Evolutionary conservation across 2,888 invertebrate species (phyloP).

Genomic region (Dasysyrphus tricinctus): DNA sequence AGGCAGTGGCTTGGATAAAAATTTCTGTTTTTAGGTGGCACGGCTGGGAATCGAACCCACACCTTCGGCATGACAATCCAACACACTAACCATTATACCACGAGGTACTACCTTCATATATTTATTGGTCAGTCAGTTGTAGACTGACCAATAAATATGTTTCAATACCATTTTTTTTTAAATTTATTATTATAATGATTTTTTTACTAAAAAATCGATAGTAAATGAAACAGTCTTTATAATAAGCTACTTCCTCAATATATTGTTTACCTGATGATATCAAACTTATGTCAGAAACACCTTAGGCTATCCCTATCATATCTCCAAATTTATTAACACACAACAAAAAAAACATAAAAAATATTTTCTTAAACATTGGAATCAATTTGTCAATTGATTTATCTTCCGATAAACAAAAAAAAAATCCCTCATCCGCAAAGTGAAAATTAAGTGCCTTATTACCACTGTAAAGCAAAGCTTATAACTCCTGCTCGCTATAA

Average conservation of each 20-base stretch:
- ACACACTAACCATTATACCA: no score
- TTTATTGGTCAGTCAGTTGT: no score
- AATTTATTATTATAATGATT: no score
- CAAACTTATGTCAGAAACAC: background rate
- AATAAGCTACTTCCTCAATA: background rate
- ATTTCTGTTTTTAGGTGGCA: no score
- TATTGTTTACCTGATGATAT: background rate
- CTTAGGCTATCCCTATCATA: slow-evolving; percentile 5
- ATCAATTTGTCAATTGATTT: slow-evolving; percentile 24
- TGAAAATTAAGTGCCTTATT: slow-evolving; percentile 59
- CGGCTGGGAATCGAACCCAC: no score
- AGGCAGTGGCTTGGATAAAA: no score
- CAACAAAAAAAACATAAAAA: background rate
- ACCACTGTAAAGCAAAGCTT: slow-evolving; percentile 34
- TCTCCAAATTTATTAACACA: background rate
- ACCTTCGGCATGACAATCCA: no score
- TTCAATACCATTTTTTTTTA: no score
- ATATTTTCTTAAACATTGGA: background rate
- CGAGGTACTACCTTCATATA: no score
- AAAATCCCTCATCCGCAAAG: slow-evolving; percentile 38
- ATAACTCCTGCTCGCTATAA: slow-evolving; percentile 1
- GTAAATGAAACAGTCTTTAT: no score
- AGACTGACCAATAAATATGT: no score
- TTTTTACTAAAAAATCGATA: no score
- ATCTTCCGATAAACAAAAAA: background rate